Evolutionary conservation across 2,797 vertebrate species (phyloP), one percentile per base, ranked within the genome.

Genomic region (Mormyrus proboscirostris): DNA sequence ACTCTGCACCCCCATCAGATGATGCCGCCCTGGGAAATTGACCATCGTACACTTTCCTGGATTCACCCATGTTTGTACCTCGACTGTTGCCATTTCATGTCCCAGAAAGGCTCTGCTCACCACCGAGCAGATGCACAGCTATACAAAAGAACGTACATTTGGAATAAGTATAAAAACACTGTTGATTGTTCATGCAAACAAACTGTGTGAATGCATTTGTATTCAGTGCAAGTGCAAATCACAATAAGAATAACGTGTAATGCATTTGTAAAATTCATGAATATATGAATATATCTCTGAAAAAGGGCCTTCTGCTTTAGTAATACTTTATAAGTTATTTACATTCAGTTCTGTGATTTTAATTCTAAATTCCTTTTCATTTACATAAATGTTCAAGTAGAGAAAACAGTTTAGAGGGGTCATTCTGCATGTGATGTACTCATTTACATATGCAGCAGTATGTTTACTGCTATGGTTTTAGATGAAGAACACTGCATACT

Each of bases 401-500:
- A 79, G 16, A 79, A 79, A 79, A 44, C 41, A 79, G 73, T 44
- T 44, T 41, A 79, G 33, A 44, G 16, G 19, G 73, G 73, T 79
- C 41, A 44, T 44, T 79, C 73, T 79, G 33, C 5, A 79, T 79
- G 73, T 79, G 73, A 79, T 44, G 73, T 79, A 44, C 73, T 44
- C 14, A 79, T 79, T 79, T 79, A 44, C 73, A 79, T 79, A 79
- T 79, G 73, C 41, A 79, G 73, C 73, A 79, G 38, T 79, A 79
- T 79, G 33, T 41, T 44, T 79, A 79, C 41, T 44, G 73, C 73
- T 8, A n/a, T 9, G 38, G 2, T 44, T 16, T 79, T 44, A 44
- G 73, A 79, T 79, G 38, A 44, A 79, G 73, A 79, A 79, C 73
- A 44, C 14, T 79, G 73, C 47, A 44, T 10, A 79, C 14, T 79